Percentiles rank a stretch among this genome's conserved stretches.
phyloP scores from a whole-genome alignment of 1,140 invertebrate species.

The Aphelinus atriplicis region DNA sequence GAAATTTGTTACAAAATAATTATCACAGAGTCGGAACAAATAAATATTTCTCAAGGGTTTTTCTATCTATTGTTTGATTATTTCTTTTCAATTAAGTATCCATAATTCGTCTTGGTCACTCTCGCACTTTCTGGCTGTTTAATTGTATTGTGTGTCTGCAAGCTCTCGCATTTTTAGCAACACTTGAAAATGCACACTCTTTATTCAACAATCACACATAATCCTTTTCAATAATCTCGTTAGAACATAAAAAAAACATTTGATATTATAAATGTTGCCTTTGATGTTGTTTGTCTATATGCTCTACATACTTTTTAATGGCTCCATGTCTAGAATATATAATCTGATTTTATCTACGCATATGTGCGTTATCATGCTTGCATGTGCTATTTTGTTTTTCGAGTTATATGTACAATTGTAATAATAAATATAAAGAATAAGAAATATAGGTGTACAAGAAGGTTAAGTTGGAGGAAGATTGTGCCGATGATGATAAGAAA shows the following conservation, averaged over 20 bases:
- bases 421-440: conserved; percentile 3
- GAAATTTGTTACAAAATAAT: too few relatives aligned
- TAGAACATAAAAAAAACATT: too few relatives aligned
- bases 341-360: not conserved
- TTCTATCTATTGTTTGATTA: not conserved
- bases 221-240: too few relatives aligned
- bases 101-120: conserved; percentile 24
- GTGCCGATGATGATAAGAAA: not conserved
- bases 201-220: not conserved
- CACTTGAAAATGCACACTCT: conserved; percentile 24
- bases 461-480: too few relatives aligned
- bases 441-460: not conserved
- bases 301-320: conserved; percentile 21
- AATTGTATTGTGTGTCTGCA: conserved; percentile 31
- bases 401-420: not conserved
- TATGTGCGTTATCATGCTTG: conserved; percentile 33
- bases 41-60: not conserved
- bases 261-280: conserved; percentile 25
- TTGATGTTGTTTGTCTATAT: conserved; percentile 5
- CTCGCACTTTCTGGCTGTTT: conserved; percentile 23
- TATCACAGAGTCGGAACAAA: too few relatives aligned
- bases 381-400: conserved; percentile 24
- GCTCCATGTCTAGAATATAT: too few relatives aligned
- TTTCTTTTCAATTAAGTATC: not conserved
- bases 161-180: conserved; percentile 34